A percentile compares a stretch with the other conserved stretches of the same genome.
phyloP scores from a whole-genome alignment of 2,888 invertebrate species.

The Agrotis exclamationis region DNA sequence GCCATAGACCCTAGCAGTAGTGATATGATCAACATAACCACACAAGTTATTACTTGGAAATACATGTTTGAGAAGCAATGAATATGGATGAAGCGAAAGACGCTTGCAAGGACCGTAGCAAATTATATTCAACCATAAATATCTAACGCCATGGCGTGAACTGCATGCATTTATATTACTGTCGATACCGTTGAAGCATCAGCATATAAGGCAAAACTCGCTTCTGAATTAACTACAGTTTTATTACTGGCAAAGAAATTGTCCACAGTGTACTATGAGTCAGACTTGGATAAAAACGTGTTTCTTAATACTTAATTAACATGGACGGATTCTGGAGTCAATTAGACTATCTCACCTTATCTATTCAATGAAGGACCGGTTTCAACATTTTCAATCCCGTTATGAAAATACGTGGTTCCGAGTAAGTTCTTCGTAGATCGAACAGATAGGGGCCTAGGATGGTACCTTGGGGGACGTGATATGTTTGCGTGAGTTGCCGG shows the following conservation, averaged over 20 bases:
- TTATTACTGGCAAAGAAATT: conserved; percentile 23
- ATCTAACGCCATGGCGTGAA: conserved; percentile 47
- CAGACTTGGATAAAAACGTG: conserved; percentile 53
- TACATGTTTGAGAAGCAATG: conserved; percentile 50
- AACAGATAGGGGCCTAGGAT: conserved; percentile 51
- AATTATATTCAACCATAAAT: conserved; percentile 49
- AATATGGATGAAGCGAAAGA: conserved; percentile 55
- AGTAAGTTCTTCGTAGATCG: conserved; percentile 54
- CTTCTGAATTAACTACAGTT: conserved; percentile 29
- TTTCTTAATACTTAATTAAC: conserved; percentile 62
- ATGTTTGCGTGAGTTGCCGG: conserved; percentile 29
- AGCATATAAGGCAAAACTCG: conserved; percentile 38
- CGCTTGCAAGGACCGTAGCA: conserved; percentile 26
- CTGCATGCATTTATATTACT: conserved; percentile 56
- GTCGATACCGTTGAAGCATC: conserved; percentile 28
- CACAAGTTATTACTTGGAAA: conserved; percentile 50
- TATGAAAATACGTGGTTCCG: conserved; percentile 59
- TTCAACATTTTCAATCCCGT: conserved; percentile 57
- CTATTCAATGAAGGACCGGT: conserved; percentile 60
- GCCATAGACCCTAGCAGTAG: background rate
- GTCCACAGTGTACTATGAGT: conserved; percentile 40
- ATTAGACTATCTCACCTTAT: conserved; percentile 64
- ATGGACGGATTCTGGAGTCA: conserved; percentile 50
- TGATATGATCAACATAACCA: conserved; percentile 22
- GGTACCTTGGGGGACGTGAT: conserved; percentile 55